phyloP scores from a whole-genome alignment of 1,140 invertebrate species.

The Cecropterus lyciades region DNA sequence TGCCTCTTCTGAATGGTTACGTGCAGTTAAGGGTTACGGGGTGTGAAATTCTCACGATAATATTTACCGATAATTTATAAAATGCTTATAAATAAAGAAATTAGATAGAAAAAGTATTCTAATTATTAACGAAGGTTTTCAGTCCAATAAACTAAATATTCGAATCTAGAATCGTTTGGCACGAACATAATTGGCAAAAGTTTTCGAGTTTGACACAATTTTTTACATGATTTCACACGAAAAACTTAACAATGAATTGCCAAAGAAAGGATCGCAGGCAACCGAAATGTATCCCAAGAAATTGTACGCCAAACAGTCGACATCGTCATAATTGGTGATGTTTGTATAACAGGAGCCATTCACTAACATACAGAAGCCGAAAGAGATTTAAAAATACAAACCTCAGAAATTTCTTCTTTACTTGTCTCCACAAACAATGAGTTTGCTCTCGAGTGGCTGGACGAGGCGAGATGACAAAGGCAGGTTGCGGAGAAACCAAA shows the following conservation, averaged over 20 bases:
- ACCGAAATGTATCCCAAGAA: conserved; percentile 31
- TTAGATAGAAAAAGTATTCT: conserved; percentile 28
- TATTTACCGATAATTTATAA: conserved; percentile 30
- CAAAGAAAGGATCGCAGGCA: conserved; percentile 41
- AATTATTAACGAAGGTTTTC: conserved; percentile 35
- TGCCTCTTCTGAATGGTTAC: conserved; percentile 66
- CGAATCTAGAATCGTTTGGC: neutral
- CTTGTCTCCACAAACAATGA: conserved; percentile 71
- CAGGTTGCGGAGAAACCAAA: conserved; percentile 72
- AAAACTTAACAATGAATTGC: conserved; percentile 13
- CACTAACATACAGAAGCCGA: conserved; percentile 72
- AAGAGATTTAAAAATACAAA: conserved; percentile 72
- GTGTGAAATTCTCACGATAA: conserved; percentile 68
- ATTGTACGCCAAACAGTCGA: conserved; percentile 46
- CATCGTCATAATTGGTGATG: conserved; percentile 63
- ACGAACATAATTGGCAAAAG: conserved; percentile 6
- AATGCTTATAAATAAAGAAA: conserved; percentile 28
- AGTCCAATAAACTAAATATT: conserved; percentile 5
- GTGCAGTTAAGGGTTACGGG: conserved; percentile 55
- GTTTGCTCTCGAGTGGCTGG: conserved; percentile 65
- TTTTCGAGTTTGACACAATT: conserved; percentile 12
- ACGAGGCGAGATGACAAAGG: conserved; percentile 65
- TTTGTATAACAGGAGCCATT: conserved; percentile 77
- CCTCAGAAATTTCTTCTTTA: conserved; percentile 68
- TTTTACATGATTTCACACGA: conserved; percentile 17